These are phyloP conservation scores for Hippocampus barbouri DNA, from an alignment of 2,113 vertebrate genomes.

Conservation along the genomic window DNA sequence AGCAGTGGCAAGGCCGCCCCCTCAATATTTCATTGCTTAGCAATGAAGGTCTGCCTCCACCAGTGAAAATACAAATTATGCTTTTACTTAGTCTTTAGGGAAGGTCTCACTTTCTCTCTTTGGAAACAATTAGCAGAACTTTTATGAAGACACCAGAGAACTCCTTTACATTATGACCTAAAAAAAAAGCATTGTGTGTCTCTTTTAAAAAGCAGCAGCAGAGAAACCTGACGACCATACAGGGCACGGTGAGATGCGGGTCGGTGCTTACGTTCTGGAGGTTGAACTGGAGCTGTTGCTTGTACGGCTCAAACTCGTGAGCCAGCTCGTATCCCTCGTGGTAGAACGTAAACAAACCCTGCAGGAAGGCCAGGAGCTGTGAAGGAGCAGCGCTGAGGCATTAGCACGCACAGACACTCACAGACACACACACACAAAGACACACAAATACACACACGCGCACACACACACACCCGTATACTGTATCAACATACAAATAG, in stretches of 20 bases:
- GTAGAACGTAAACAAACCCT: slow-evolving; percentile 98
- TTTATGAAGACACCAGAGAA: too few species aligned
- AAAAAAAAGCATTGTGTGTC: background rate
- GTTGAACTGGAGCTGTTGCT: slow-evolving; percentile 97
- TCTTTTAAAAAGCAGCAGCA: background rate
- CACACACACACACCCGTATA: background rate
- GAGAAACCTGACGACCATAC: background rate
- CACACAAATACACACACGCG: background rate
- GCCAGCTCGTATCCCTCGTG: slow-evolving; percentile 98
- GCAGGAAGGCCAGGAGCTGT: slow-evolving; percentile 96
- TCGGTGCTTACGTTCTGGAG: slow-evolving; percentile 89
- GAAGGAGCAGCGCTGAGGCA: slow-evolving; percentile 24
- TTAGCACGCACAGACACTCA: background rate
- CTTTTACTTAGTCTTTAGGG: too few species aligned
- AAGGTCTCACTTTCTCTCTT: too few species aligned
- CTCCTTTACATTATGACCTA: background rate
- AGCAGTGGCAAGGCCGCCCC: too few species aligned
- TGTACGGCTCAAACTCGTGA: slow-evolving; percentile 95
- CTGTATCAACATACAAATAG: background rate
- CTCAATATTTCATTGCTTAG: too few species aligned
- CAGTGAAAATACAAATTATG: too few species aligned
- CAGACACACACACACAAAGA: background rate
- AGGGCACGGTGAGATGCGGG: background rate
- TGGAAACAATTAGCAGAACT: too few species aligned
- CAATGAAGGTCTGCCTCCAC: too few species aligned